Base-by-base conservation (phyloP, 1,140 invertebrate genomes). In the Rhagoletis pomonella region DNA sequence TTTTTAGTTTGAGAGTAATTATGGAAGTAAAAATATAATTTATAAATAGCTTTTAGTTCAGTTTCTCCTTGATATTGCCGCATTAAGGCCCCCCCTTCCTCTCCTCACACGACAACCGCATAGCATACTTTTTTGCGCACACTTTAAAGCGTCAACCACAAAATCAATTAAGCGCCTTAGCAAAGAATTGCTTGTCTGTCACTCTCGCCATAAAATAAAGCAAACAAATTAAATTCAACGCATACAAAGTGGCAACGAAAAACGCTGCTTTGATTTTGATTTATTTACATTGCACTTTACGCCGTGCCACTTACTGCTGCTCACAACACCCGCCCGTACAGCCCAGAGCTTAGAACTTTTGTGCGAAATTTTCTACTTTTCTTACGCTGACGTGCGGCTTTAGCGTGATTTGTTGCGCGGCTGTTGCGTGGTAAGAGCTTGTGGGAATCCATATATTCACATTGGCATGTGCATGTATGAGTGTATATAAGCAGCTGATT, bases 141-240 rank as follows among this genome's bases (percentile, higher is more conserved):
- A 10, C 19, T 39, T n/a, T n/a, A n/a, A n/a, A n/a, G 17, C 14
- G 67, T n/a, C 12, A 73, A 73, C 67, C 42, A 3, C 67, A 47
- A 73, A 73, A 73, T 73, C 67, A 73, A 73, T 73, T 73, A 73
- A 73, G 17, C 67, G 39, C 29, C 44, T 73, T 73, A 44, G 67
- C 67, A 17, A 73, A 47, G 42, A 73, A 73, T n/a, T 29, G 39
- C 42, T 9, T 67, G 64, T 67, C 64, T 10, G 67, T 42, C 47
- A 10, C 14, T 2, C 1, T n/a, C 73, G 7, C 73, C 4, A 64
- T 4, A 64, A 3, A 4, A 64, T 14, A n/a, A 9, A 64, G 42
- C 73, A 81, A 17, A 81, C 4, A 77, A 67, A 67, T 39, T 6
- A 29, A 67, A 9, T 67, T 1, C 1, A 4, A 19, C 17, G n/a